Base-by-base conservation (phyloP, 2,797 vertebrate genomes). In the Danio jaintianensis region DNA sequence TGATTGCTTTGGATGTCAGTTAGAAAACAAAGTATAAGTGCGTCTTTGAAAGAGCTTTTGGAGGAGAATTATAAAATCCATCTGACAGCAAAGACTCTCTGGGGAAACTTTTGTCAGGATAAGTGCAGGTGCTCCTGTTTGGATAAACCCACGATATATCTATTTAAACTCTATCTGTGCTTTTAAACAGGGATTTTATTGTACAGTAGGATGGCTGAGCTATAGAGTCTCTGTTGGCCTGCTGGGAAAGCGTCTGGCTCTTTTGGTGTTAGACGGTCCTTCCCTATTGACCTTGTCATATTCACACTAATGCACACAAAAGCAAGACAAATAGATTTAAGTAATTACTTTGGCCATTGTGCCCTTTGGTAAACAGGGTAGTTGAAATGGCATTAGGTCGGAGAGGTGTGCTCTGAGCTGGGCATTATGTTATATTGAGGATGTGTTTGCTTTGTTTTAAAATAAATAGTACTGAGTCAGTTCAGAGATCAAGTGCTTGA, bases 191-290 rank as follows among this genome's bases (percentile, higher is more conserved):
- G 29, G 56, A 29, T n/a, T n/a, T n/a, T n/a, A n/a, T 29, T 29
- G 29, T 29, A 48, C 61, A 78, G 86, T 67, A 80, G 82, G 83
- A 86, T 77, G 82, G 79, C 86, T 66, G 67, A 85, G 80, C 76
- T 83, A 77, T 72, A 18, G 38, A 43, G 20, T 56, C 55, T 76
- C 77, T 63, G 50, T 84, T 69, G 80, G 69, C 90, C 86, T 92
- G 90, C 90, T 93, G 92, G 77, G 86, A 80, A 77, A 78, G 84
- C 87, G 86, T 92, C 89, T 92, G 91, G 90, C 85, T 85, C 83
- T 89, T 29, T 89, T 89, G 85, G 90, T 86, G 86, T 87, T 58
- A 59, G 63, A 70, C 47, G 1, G 81, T 81, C 82, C 85, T 86
- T 88, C 68, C 75, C 79, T 47, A 8, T 82, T 92, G 89, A 90